Evolutionary conservation across 1,140 invertebrate genomes (phyloP), one percentile per base, ranked within the genome.

Genomic region (Capitella teleta): DNA sequence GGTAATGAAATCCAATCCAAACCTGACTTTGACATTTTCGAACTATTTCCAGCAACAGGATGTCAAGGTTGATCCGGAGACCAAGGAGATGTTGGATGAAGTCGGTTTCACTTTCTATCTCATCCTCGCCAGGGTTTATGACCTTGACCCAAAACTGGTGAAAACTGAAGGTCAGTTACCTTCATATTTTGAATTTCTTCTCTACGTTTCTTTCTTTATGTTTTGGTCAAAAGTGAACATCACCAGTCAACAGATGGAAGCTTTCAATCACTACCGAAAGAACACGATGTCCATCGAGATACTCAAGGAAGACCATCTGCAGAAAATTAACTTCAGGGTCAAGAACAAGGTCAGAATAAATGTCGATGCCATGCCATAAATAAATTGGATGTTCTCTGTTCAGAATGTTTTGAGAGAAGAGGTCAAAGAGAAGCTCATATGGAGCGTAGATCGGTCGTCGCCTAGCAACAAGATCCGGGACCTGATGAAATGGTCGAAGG

Each of bases 61-160:
- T n/a, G n/a, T n/a, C n/a, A n/a, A n/a, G n/a, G n/a, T n/a, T 19
- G 49, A 16, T 28, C 52, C 52, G 8, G 61, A 59, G 2, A 28
- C 70, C 45, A 66, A 66, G 34, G 66, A 70, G 30, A 63, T 54
- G 23, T 46, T 70, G 46, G 61, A 61, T 51, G 62, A 64, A 36
- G 66, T 66, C 37, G 69, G 69, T 0, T 72, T 70, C 55, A 57
- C 55, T 0, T 70, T 61, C 52, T 72, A 64, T 51, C 49, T 69
- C 6, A 65, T 67, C 36, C 56, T 72, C 2, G 67, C 67, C 10
- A 57, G 69, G 30, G 62, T 72, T 56, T 53, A 60, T 24, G 69
- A 72, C 53, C 63, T 72, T 18, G 66, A 69, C 43, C 61, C 64
- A 26, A 53, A 51, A 14, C 18, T 56, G 34, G 47, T 26, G 12